Conservation (phyloP, 2,888 invertebrate genomes). For the Nomada goodeniana region DNA sequence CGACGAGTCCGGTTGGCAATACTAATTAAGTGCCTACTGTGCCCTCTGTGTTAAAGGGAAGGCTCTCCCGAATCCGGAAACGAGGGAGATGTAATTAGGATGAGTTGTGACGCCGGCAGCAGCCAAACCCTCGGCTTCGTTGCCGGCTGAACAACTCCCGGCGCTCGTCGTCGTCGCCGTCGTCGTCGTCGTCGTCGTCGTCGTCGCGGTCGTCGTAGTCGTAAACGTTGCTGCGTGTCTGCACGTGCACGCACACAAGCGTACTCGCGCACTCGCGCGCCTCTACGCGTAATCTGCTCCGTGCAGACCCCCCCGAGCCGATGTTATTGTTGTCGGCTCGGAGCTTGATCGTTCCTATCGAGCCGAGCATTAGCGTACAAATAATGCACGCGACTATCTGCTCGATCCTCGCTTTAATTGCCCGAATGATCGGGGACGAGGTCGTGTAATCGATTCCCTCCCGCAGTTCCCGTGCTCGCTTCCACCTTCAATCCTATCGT, state of each 20-base stretch:
- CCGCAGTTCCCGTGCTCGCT: neutral
- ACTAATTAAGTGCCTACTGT: constrained; percentile 79
- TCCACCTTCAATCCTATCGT: neutral
- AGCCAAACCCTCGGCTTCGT: constrained; percentile 66
- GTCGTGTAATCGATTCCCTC: constrained; percentile 56
- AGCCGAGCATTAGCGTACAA: constrained; percentile 65
- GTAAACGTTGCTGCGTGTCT: constrained; percentile 9
- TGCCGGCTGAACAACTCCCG: constrained; percentile 49
- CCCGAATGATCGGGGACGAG: constrained; percentile 59
- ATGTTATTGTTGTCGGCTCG: constrained; percentile 65
- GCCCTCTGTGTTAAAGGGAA: constrained; percentile 73
- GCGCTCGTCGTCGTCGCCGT: constrained; percentile 4
- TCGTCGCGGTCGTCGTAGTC: neutral
- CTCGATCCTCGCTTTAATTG: constrained; percentile 61
- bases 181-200: constrained; percentile 3
- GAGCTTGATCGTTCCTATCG: constrained; percentile 66
- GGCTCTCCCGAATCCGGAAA: constrained; percentile 77
- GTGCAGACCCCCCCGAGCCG: constrained; percentile 57
- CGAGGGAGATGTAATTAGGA: constrained; percentile 81
- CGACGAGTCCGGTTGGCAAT: constrained; percentile 78
- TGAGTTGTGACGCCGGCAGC: constrained; percentile 78
- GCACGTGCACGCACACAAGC: constrained; percentile 44
- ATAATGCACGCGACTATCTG: constrained; percentile 63
- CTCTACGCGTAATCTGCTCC: constrained; percentile 55
- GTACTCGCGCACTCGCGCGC: constrained; percentile 38